Percentiles rank a stretch among this genome's conserved stretches.
Conservation (phyloP, 2,113 vertebrate species). For the crab-eating macaque (Macaca fascicularis) region T2T-MFA8v1.1 NC_088392.1:65161001-65161500, state of each 20-base stretch:
- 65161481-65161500: conserved; percentile 7
- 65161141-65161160: not conserved
- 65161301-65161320: not conserved
- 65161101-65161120: not conserved
- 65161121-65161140: accelerated
- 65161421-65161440: not conserved
- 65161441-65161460: not conserved
- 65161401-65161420: not conserved
- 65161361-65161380: not conserved
- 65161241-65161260: not conserved
- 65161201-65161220: not conserved
- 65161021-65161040: not conserved
- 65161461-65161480: not conserved
- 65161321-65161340: not conserved
- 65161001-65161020: not conserved
- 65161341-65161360: not conserved
- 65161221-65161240: not conserved
- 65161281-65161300: not conserved
- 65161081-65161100: accelerated
- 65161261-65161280: not conserved
- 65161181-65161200: not conserved
- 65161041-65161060: not conserved
- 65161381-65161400: not conserved
- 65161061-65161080: not conserved
- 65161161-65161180: not conserved